A percentile compares a stretch with the other conserved stretches of the same genome.
Conservation (phyloP, 1,140 invertebrate genomes). For the Odontomachus brunneus region DNA sequence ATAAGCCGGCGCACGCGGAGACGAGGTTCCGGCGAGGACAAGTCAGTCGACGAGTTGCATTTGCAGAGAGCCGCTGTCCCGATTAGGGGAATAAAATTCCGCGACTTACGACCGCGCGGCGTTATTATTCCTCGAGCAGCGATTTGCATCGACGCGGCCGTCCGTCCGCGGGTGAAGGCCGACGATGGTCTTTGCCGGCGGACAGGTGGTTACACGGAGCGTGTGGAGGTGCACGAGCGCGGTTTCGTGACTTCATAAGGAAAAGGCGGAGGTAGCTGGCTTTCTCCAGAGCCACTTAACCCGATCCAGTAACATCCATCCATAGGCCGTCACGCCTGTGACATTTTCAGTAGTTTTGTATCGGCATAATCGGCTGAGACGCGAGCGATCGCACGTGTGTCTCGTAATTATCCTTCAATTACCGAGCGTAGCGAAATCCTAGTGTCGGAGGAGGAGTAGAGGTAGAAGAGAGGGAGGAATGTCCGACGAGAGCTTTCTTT, state of each 20-base stretch:
- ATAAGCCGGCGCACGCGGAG: conserved; percentile 14
- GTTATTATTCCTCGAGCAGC: conserved; percentile 23
- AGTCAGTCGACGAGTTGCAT: no score
- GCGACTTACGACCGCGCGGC: conserved; percentile 24
- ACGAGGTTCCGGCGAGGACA: background rate
- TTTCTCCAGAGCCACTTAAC: conserved; percentile 85
- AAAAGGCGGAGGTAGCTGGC: conserved; percentile 77
- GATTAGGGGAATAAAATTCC: conserved; percentile 39
- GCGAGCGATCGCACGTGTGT: background rate
- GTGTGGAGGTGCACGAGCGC: conserved; percentile 1
- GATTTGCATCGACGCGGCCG: conserved; percentile 47
- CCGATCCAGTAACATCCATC: conserved; percentile 85
- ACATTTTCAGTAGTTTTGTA: conserved; percentile 73
- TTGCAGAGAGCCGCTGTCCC: background rate
- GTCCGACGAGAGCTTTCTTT: background rate
- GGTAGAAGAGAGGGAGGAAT: no score
- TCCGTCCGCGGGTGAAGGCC: conserved; percentile 64
- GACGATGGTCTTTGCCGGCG: conserved; percentile 37
- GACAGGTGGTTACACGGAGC: background rate
- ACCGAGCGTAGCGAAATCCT: background rate
- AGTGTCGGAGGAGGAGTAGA: no score
- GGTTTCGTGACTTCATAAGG: conserved; percentile 74
- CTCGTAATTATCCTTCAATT: conserved; percentile 23
- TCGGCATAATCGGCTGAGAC: background rate
- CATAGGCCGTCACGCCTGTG: conserved; percentile 77